These are phyloP conservation scores for Lycaena phlaeas DNA, from an alignment of 2,888 invertebrate species.

Conservation along the genomic window DNA sequence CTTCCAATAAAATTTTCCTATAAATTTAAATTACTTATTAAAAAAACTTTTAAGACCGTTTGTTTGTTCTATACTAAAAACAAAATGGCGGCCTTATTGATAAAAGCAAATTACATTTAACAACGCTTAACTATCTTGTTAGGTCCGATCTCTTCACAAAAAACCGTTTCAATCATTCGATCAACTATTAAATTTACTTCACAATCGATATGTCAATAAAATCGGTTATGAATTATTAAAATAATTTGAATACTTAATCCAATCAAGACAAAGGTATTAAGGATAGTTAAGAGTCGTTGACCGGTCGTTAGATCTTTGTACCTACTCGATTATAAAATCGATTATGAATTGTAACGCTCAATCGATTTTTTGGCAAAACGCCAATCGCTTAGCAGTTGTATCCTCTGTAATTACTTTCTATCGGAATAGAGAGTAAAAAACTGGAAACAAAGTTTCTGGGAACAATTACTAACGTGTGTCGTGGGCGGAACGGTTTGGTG, in stretches of 20 bases:
- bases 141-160: too few relatives aligned
- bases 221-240: conserved; percentile 8
- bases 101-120: too few relatives aligned
- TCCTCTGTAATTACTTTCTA: conserved; percentile 43
- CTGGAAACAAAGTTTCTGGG: conserved; percentile 49
- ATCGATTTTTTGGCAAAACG: conserved; percentile 22
- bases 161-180: neutral
- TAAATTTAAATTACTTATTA: too few relatives aligned
- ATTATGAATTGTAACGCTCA: conserved; percentile 14
- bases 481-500: conserved; percentile 38
- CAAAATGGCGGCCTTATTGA: too few relatives aligned
- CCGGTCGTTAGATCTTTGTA: conserved; percentile 23
- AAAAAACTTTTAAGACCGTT: too few relatives aligned
- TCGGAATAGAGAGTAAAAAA: conserved; percentile 40
- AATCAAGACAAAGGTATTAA: conserved; percentile 18
- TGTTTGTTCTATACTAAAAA: too few relatives aligned
- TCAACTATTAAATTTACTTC: neutral
- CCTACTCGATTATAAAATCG: conserved; percentile 20
- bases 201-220: neutral
- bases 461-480: conserved; percentile 50
- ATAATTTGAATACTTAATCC: conserved; percentile 11
- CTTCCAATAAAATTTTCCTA: too few relatives aligned
- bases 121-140: too few relatives aligned
- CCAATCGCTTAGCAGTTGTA: conserved; percentile 20
- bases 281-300: conserved; percentile 24